These are phyloP conservation scores for Eristalis pertinax DNA, from an alignment of 2,888 invertebrate species.

Conservation along the genomic window DNA sequence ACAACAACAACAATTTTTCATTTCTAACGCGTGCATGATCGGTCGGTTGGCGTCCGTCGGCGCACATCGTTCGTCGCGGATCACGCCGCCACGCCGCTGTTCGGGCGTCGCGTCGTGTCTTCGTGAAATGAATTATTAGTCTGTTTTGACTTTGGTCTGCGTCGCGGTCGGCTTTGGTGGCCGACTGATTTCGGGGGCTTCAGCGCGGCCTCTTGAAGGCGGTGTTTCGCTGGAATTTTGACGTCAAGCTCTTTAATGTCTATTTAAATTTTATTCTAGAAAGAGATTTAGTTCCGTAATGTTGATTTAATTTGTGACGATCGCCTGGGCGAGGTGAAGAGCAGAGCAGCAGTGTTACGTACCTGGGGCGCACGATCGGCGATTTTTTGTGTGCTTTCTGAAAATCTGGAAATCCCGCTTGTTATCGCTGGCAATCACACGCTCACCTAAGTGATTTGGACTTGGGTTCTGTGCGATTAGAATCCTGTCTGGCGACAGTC, in stretches of 20 bases:
- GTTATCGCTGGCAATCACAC: constrained; percentile 11
- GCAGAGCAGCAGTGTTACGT: background rate
- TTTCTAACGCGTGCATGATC: constrained; percentile 61
- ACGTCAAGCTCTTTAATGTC: constrained; percentile 57
- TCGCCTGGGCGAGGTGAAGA: constrained; percentile 19
- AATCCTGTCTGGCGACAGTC: constrained; percentile 60
- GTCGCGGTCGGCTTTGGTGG: constrained; percentile 1
- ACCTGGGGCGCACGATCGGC: background rate
- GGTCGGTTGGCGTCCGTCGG: constrained; percentile 22
- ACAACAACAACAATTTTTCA: constrained; percentile 43
- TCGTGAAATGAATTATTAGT: constrained; percentile 47
- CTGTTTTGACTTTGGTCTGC: constrained; percentile 25
- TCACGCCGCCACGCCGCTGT: background rate
- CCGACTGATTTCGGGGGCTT: background rate
- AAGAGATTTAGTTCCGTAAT: constrained; percentile 68
- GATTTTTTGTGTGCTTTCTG: constrained; percentile 3
- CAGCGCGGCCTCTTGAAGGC: constrained; percentile 3
- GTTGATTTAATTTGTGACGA: constrained; percentile 62
- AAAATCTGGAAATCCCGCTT: constrained; percentile 43
- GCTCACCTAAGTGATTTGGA: background rate
- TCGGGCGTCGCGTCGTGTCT: background rate
- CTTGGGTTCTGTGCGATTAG: constrained; percentile 32
- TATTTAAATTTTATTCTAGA: constrained; percentile 65
- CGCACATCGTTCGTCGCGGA: background rate
- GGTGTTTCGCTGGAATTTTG: constrained; percentile 44